Evolutionary conservation across 2,797 vertebrate species (phyloP).

Genomic region (Chrysocyon brachyurus): DNA sequence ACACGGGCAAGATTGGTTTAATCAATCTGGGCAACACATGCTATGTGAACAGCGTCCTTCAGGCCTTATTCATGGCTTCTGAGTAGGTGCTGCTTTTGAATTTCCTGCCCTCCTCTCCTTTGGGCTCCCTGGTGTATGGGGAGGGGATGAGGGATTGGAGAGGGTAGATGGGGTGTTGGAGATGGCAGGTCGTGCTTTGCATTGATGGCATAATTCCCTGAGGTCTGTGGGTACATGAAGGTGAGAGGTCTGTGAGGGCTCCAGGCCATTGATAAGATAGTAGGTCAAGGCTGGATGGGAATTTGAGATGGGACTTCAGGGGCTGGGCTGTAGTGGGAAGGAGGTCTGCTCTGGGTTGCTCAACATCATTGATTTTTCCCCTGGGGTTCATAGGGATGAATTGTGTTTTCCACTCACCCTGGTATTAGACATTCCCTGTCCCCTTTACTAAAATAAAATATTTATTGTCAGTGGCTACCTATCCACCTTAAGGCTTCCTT

Average conservation of each 20-base stretch:
- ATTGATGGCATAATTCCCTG: neutral
- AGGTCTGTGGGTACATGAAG: neutral
- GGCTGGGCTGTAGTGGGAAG: neutral
- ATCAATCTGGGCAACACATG: conserved; percentile 93
- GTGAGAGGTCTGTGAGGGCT: neutral
- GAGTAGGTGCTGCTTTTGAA: conserved; percentile 88
- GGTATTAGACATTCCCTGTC: neutral
- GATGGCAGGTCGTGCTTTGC: neutral
- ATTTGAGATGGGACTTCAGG: neutral
- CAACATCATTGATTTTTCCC: neutral
- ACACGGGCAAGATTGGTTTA: conserved; percentile 92
- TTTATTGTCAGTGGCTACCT: neutral
- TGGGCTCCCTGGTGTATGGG: neutral
- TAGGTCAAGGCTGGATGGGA: neutral
- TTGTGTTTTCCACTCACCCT: neutral
- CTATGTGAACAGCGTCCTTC: conserved; percentile 93
- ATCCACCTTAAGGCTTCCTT: neutral
- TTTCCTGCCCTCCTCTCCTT: neutral
- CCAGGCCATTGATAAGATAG: neutral
- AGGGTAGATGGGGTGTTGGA: neutral
- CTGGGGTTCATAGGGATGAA: neutral
- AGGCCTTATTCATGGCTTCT: conserved; percentile 92
- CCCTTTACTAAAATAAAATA: neutral
- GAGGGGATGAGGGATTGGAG: neutral
- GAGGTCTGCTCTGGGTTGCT: neutral